phyloP scores from a whole-genome alignment of 1,140 invertebrate species.

The Brachionus koreanus region DNA sequence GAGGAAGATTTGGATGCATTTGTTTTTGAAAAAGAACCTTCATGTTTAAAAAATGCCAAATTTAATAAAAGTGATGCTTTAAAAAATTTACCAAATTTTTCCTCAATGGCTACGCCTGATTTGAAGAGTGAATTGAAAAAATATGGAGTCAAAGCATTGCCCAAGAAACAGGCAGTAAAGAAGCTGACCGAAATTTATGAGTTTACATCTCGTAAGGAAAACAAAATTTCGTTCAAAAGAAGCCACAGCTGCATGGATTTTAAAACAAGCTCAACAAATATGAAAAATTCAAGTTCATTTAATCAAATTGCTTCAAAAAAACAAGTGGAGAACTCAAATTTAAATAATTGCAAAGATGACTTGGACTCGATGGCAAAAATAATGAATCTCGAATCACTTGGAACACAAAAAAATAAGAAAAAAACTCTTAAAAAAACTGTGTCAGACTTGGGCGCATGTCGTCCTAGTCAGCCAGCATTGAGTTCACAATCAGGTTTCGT shows the following conservation, averaged over 20 bases:
- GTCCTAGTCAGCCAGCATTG: background rate
- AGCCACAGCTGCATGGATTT: constrained; percentile 43
- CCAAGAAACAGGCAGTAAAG: constrained; percentile 48
- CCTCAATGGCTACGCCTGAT: constrained; percentile 47
- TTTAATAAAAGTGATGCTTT: background rate
- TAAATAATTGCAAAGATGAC: background rate
- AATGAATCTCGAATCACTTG: constrained; percentile 23
- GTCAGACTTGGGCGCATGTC: background rate
- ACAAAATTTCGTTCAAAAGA: background rate
- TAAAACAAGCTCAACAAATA: background rate
- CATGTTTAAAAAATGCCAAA: background rate
- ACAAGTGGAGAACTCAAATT: background rate
- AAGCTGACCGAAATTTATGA: constrained; percentile 48
- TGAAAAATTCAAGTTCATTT: constrained; percentile 3
- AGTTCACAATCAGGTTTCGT: background rate
- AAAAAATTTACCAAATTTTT: constrained; percentile 46
- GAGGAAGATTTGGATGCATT: background rate
- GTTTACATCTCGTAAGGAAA: constrained; percentile 47
- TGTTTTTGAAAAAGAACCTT: background rate
- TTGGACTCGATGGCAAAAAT: constrained; percentile 15
- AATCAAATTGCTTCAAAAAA: background rate
- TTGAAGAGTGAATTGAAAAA: constrained; percentile 48
- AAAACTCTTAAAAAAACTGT: constrained; percentile 8
- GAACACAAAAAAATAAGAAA: background rate
- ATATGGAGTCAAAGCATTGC: constrained; percentile 48